Base-by-base conservation (phyloP, 2,888 invertebrate genomes). In the Ochlodes sylvanus region DNA sequence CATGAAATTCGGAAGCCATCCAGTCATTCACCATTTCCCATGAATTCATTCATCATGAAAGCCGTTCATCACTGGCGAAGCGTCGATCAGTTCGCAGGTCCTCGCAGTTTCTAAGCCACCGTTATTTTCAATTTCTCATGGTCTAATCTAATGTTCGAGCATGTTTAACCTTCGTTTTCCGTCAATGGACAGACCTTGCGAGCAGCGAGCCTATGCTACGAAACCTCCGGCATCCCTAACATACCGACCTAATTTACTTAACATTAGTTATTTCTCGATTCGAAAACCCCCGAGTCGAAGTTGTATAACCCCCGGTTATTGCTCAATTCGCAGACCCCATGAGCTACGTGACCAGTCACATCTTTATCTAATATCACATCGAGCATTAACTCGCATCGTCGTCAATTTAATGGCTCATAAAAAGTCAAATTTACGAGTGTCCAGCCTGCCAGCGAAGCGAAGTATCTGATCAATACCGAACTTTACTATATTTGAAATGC, bases 391-490 rank as follows among this genome's bases (percentile, higher is more conserved):
- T 75, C 76, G 81, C 85, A 85, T 87, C 86, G 87, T 87, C 83
- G 83, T 78, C 82, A 81, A 81, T 85, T 85, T 89, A 87, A 89
- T 86, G 87, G 88, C 76, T 87, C 87, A 88, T 89, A 89, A 89
- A 89, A 84, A 84, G 80, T 82, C 73, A 79, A 87, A 88, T 89
- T 90, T 90, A 90, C 81, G 87, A 84, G 78, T 81, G 80, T 78
- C 76, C 80, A 76, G 79, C 77, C 77, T 74, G 79, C 77, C 77
- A 75, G 73, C 68, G 75, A 75, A 74, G 78, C 77, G 79, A 73
- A 82, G 84, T 87, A 88, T 88, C 88, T 81, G 88, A 87, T 87
- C 83, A 74, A 77, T 71, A 71, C 70, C 61, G 63, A 71, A 71
- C 67, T 47, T 50, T 66, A 60, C 60, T 52, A 52, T 62, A 67